Conservation (phyloP, 1,140 invertebrate species). For the Cyphomyrmex costatus region DNA sequence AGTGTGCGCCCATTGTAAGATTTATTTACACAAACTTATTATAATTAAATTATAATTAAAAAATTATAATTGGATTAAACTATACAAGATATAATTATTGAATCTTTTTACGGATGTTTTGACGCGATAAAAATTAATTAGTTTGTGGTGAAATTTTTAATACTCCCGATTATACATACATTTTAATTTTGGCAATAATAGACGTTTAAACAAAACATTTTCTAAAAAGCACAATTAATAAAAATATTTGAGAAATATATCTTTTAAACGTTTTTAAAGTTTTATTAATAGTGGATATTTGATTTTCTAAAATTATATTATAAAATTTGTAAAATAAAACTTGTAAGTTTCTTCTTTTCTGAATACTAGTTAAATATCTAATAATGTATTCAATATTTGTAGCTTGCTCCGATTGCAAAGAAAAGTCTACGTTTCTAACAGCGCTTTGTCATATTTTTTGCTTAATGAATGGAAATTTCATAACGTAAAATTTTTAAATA, state of each 20-base stretch:
- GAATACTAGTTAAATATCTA: neutral
- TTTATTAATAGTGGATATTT: neutral
- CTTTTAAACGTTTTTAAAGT: neutral
- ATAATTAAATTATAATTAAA: too few species aligned
- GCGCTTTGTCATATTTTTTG: conserved; percentile 93
- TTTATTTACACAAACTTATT: neutral
- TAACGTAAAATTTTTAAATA: conserved; percentile 90
- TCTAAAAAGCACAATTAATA: neutral
- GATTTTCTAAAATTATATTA: neutral
- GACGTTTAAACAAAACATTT: neutral
- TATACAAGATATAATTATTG: neutral
- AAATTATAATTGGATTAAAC: neutral
- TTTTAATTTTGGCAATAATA: neutral
- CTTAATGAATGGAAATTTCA: conserved; percentile 94
- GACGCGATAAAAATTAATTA: neutral
- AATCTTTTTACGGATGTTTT: too few species aligned
- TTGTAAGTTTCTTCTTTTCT: neutral
- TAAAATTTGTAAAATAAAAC: neutral
- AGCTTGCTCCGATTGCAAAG: conserved; percentile 94
- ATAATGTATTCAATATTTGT: conserved; percentile 48
- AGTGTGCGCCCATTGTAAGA: conserved; percentile 92
- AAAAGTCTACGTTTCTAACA: conserved; percentile 92
- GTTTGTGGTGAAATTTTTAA: neutral
- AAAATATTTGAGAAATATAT: neutral
- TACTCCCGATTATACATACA: neutral